These are phyloP conservation scores for Sphaerophoria rueppellii DNA, from an alignment of 2,888 invertebrate genomes.

Conservation along the genomic window DNA sequence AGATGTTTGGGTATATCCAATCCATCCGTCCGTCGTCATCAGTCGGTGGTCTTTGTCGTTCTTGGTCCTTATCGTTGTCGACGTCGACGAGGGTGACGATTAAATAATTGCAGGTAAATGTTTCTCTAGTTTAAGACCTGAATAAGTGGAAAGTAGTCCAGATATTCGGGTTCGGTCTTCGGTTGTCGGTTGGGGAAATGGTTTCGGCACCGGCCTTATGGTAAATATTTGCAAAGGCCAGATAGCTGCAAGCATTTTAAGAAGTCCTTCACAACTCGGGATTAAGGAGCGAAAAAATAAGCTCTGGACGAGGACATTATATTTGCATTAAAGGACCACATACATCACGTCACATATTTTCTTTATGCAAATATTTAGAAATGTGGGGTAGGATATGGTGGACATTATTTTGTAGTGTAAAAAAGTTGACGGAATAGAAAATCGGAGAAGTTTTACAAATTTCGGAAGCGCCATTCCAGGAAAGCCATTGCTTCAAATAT, in stretches of 20 bases:
- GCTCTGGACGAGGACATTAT: slow-evolving; percentile 59
- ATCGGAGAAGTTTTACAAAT: no score
- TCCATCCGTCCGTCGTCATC: slow-evolving; percentile 30
- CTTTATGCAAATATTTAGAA: slow-evolving; percentile 26
- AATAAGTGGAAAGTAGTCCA: slow-evolving; percentile 46
- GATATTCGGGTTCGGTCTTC: slow-evolving; percentile 40
- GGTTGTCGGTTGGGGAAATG: slow-evolving; percentile 31
- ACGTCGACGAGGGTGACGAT: slow-evolving; percentile 63
- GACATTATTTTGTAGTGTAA: slow-evolving; percentile 15
- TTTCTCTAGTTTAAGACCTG: slow-evolving; percentile 39
- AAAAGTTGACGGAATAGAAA: background rate
- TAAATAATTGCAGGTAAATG: slow-evolving; percentile 73
- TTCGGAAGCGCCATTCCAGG: no score
- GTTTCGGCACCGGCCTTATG: slow-evolving; percentile 48
- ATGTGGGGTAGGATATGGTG: no score
- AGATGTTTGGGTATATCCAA: slow-evolving; percentile 60
- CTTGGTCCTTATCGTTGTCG: no score
- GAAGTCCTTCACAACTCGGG: background rate
- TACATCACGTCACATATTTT: background rate
- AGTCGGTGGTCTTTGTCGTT: no score
- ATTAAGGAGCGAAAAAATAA: slow-evolving; percentile 26
- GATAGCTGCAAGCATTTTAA: slow-evolving; percentile 39
- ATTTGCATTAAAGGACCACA: slow-evolving; percentile 30
- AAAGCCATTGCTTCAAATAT: no score
- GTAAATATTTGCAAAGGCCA: slow-evolving; percentile 65